Base-by-base conservation (phyloP, 2,113 vertebrate genomes). In the Dasyornis broadbenti region DNA sequence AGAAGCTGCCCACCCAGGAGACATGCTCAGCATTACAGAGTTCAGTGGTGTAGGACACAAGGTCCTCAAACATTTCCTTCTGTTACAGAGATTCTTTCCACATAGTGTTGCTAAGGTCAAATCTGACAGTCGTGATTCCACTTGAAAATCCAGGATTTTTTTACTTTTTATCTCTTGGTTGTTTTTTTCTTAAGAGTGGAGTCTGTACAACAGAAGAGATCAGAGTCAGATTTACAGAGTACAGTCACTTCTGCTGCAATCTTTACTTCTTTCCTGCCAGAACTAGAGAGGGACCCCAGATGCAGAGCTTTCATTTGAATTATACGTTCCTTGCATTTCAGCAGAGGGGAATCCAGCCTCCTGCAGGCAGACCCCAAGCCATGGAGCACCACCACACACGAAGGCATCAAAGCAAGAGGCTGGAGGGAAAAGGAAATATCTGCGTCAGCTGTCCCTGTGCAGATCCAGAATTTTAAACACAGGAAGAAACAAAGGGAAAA, bases 1-100 rank as follows among this genome's bases (percentile, higher is more conserved):
- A 73, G 22, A 22, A 37, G 52, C 30, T 52, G 49, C 59, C 79
- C 8, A 7, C 39, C 19, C 6, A 1, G 2, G 9, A 31, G 49
- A 42, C 0, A 0, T 11, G 7, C 27, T 14, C 37, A 70, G 42
- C 42, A 9, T 30, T 28, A 22, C 18, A 4, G 35, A 33, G 24
- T 28, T 42, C 22, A 18, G 3, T 63, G 7, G 17, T 7, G 2
- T 23, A 70, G 16, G 9, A 24, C n/a, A 71, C 28, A 23, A 54
- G 50, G 20, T 8, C 9, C 30, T 53, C 21, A 71, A 76, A 59
- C 3, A 2, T 63, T 33, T 69, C 3, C 7, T 76, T 50, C 63
- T 45, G 2, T 39, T 71, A 6, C 0, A 54, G 26, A 28, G 14
- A 70, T 47, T 60, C 45, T 65, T 75, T 61, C 52, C 5, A 35